Base-by-base conservation (phyloP, 2,797 vertebrate species). In the Siniperca obscura region DNA sequence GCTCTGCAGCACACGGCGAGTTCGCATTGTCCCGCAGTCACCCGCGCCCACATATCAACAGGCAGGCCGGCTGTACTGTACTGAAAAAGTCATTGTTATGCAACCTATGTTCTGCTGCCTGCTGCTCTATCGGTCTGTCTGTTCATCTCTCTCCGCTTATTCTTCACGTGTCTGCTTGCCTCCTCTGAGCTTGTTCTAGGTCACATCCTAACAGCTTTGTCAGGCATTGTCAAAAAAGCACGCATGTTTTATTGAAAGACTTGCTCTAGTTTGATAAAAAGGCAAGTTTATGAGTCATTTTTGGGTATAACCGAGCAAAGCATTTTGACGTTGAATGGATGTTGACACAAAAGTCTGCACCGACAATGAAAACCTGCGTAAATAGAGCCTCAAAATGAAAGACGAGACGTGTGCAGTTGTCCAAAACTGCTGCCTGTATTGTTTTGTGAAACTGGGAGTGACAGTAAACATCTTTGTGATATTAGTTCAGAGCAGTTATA, bases 11-110 rank as follows among this genome's bases (percentile, higher is more conserved):
- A 83, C 90, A 83, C 86, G 81, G 85, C 87, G 77, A 82, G 90
- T 90, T 93, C 82, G 81, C 93, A 92, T 93, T 93, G 94, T 94
- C 92, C 93, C 85, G 55, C 90, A 93, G 90, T 93, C 91, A 92
- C 93, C 91, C 91, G 78, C 94, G 91, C 94, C 93, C 94, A 95
- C 94, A 93, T 93, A 93, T 94, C 92, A 94, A 93, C 94, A 94
- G 90, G 93, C 93, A 89, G 90, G 83, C 92, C 68, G 81, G 91
- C 89, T 92, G 91, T 90, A 88, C 89, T 91, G 88, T 87, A 84
- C 89, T 81, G 90, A 90, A 86, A 86, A 91, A 93, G 82, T 93
- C 84, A 92, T 94, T 94, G 92, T 95, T 95, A 95, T 92, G 92
- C 92, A 95, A 95, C 91, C 91, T 91, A 86, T 89, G 91, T 90